These are phyloP conservation scores for Penaeus vannamei DNA, from an alignment of 1,140 invertebrate species.

Conservation along the genomic window DNA sequence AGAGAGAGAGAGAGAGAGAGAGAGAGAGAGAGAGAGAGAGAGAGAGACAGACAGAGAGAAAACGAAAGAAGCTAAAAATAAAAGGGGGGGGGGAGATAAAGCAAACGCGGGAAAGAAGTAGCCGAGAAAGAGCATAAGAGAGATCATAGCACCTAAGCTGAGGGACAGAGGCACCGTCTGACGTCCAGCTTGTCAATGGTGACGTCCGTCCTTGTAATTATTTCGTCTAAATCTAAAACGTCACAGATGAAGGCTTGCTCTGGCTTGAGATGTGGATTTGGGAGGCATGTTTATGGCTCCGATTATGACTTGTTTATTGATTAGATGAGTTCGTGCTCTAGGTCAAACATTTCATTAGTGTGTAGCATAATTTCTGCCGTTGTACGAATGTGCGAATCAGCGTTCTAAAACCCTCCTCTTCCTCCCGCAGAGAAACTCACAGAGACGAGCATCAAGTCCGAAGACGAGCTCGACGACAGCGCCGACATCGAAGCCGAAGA, in stretches of 20 bases:
- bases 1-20: not conserved
- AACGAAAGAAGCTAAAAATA: not conserved
- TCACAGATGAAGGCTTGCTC: too few relatives aligned
- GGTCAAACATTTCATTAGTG: too few relatives aligned
- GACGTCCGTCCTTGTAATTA: too few relatives aligned
- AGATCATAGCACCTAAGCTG: too few relatives aligned
- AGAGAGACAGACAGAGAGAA: conserved; percentile 15
- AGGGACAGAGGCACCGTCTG: too few relatives aligned
- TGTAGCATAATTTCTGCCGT: too few relatives aligned
- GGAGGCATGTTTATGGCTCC: too few relatives aligned
- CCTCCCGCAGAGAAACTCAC: conserved; percentile 63
- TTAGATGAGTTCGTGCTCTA: too few relatives aligned
- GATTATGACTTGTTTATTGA: too few relatives aligned
- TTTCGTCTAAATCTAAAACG: too few relatives aligned
- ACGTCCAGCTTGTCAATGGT: too few relatives aligned
- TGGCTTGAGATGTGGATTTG: too few relatives aligned
- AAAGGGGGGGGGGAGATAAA: not conserved
- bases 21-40: conserved; percentile 23
- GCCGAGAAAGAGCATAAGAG: not conserved
- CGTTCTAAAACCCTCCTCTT: not conserved
- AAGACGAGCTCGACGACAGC: conserved; percentile 65
- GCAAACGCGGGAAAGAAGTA: not conserved
- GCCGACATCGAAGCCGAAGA: conserved; percentile 59
- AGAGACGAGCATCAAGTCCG: conserved; percentile 66
- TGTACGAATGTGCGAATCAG: not conserved